Evolutionary conservation across 1,140 invertebrate species (phyloP), one percentile per base, ranked within the genome.

Genomic region (Holotrichia oblita): DNA sequence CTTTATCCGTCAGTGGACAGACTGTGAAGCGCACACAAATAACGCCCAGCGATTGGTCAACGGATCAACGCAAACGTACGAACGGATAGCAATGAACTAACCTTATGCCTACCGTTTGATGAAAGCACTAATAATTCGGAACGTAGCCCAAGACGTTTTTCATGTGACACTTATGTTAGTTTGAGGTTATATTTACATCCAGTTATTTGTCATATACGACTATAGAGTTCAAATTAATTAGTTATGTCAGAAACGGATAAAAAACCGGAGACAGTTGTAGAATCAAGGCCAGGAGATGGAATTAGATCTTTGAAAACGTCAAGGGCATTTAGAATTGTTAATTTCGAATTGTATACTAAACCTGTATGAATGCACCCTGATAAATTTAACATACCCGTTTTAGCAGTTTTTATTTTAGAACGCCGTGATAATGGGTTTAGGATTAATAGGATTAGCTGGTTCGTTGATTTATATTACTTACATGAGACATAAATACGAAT

Each of bases 291-390:
- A 27, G 94, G 94, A 40, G 94, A 95, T 84, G 94, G 95, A 24
- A 89, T 96, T 78, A 88, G 93, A 74, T 94, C 93, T 4, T 84
- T 96, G 55, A 90, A 87, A 86, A 93, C 91, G 41, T 92, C 91
- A 20, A 89, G 88, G 80, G 88, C 93, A 40, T 96, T 96, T 86
- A 88, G 92, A 83, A 89, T 91, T 20, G 86, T 95, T 7, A 96
- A 96, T 88, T 96, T 94, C 88, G 95, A 96, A 88, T 87, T 96
- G 9, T 96, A 96, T 85, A 89, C 90, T 2, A 94, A 93, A 87
- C 94, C 94, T 80, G 95, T 96, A 91, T 91, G 44, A n/a, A 14
- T 2, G 3, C 4, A 61, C 73, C 61, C 72, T 48, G n/a, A 72
- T 76, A 72, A 42, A 59, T 72, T 72, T 59, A 80, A 42, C 79